Percentiles rank a stretch among this genome's conserved stretches.
Conservation (phyloP, 1,140 invertebrate genomes). For the Colletes gigas region DNA sequence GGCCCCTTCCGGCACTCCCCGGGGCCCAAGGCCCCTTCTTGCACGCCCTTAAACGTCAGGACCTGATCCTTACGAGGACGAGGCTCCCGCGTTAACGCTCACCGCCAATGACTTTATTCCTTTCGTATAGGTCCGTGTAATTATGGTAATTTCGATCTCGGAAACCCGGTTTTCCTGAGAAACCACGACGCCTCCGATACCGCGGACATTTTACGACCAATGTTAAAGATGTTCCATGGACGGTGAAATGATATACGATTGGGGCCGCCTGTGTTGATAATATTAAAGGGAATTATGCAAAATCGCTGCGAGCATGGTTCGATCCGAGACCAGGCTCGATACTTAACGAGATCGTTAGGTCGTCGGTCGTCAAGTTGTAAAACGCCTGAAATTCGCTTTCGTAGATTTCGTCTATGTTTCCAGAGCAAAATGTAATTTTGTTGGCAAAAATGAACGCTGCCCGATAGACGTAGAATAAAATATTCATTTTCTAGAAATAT, state of each 20-base stretch:
- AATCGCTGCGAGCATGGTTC: neutral
- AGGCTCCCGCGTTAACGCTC: conserved; percentile 12
- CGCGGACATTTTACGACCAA: conserved; percentile 27
- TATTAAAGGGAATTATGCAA: conserved; percentile 17
- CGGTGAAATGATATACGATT: conserved; percentile 10
- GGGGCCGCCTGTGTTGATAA: neutral
- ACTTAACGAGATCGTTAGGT: neutral
- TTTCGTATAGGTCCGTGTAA: conserved; percentile 31
- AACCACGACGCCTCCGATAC: conserved; percentile 1
- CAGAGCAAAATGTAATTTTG: too few species aligned
- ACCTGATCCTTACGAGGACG: conserved; percentile 39
- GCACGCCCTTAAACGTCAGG: conserved; percentile 44
- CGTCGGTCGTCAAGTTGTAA: neutral
- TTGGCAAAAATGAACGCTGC: too few species aligned
- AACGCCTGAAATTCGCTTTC: neutral
- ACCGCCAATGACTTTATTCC: conserved; percentile 41
- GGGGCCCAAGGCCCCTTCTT: too few species aligned
- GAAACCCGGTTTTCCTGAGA: conserved; percentile 28
- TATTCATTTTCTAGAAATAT: too few species aligned
- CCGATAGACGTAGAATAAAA: too few species aligned
- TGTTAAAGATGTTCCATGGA: conserved; percentile 10
- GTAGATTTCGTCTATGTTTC: too few species aligned
- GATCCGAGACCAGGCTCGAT: neutral
- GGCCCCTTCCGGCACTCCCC: neutral
- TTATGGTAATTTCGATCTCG: conserved; percentile 35